Percentiles rank a stretch among this genome's conserved stretches.
phyloP scores from a whole-genome alignment of 1,140 invertebrate genomes.

The Macrotrachela quadricornifera region DNA sequence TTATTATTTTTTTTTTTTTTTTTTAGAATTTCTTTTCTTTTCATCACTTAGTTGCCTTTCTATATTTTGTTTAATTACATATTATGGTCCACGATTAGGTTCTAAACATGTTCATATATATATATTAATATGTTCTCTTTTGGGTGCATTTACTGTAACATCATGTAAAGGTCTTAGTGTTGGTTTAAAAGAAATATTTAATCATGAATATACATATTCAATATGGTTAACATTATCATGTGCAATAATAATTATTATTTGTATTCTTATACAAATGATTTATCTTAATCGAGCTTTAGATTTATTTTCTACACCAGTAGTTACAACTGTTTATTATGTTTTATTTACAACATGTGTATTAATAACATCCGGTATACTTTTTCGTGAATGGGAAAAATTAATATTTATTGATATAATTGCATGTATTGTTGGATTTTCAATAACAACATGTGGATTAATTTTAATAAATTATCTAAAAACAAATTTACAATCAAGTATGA shows the following conservation, averaged over 20 bases:
- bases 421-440: no score
- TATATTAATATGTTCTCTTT: slow-evolving; percentile 63
- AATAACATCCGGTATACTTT: slow-evolving; percentile 44
- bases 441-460: no score
- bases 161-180: slow-evolving; percentile 76
- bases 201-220: slow-evolving; percentile 22
- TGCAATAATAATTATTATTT: slow-evolving; percentile 47
- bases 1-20: background rate
- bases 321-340: slow-evolving; percentile 90
- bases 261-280: slow-evolving; percentile 59
- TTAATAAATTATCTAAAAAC: no score
- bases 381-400: background rate
- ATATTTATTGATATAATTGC: no score
- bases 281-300: slow-evolving; percentile 72
- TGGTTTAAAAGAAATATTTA: slow-evolving; percentile 53
- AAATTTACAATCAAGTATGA: no score
- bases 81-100: background rate
- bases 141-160: slow-evolving; percentile 80
- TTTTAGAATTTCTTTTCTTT: slow-evolving; percentile 4
- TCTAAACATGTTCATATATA: slow-evolving; percentile 33
- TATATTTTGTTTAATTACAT: background rate
- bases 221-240: slow-evolving; percentile 52
- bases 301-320: slow-evolving; percentile 75
- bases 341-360: slow-evolving; percentile 86
- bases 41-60: background rate